phyloP scores from a whole-genome alignment of 2,113 vertebrate genomes.

The Triplophysa dalaica region DNA sequence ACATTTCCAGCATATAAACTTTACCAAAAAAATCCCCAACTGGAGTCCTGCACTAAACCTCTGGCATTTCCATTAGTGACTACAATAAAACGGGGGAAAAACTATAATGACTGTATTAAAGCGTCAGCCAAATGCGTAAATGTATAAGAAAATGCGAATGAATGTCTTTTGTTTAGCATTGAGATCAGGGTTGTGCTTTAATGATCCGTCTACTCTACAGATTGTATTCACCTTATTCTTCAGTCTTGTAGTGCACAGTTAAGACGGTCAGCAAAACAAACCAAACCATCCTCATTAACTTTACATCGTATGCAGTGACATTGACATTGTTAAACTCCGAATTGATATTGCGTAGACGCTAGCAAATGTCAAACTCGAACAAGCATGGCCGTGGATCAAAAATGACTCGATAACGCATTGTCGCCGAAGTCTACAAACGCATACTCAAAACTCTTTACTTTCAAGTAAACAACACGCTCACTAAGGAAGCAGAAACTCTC shows the following conservation, averaged over 20 bases:
- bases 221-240: constrained; percentile 26
- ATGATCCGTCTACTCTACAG: constrained; percentile 7
- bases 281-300: constrained; percentile 36
- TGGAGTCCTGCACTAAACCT: too few species aligned
- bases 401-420: constrained; percentile 35
- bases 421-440: constrained; percentile 27
- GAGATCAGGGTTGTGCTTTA: constrained; percentile 3
- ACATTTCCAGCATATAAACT: too few species aligned
- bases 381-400: constrained; percentile 28
- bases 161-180: constrained; percentile 30
- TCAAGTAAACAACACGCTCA: constrained; percentile 21
- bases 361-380: constrained; percentile 29
- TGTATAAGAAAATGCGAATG: background rate
- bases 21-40: too few species aligned
- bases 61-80: too few species aligned
- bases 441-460: constrained; percentile 29
- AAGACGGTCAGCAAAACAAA: constrained; percentile 5
- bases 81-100: too few species aligned
- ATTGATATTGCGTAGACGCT: constrained; percentile 7
- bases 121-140: background rate
- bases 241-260: constrained; percentile 1
- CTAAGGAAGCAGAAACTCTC: constrained; percentile 29
- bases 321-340: constrained; percentile 23
- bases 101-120: background rate
- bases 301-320: constrained; percentile 18